These are phyloP conservation scores for Chironomus tepperi DNA, from an alignment of 1,140 invertebrate species.

Conservation along the genomic window DNA sequence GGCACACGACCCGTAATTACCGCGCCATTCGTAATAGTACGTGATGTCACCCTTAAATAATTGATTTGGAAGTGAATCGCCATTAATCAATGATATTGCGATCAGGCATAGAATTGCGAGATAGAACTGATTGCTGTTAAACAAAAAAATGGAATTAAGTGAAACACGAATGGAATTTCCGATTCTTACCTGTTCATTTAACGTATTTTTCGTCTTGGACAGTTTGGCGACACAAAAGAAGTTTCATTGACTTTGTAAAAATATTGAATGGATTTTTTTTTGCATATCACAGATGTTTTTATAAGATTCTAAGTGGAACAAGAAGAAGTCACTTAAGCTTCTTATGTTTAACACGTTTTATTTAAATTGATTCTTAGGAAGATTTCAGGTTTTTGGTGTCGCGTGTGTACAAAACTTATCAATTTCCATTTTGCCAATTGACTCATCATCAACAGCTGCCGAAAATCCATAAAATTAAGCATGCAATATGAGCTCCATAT, in stretches of 20 bases:
- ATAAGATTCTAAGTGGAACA: too few species aligned
- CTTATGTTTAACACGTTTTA: conserved; percentile 7
- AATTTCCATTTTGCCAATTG: too few species aligned
- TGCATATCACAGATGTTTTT: too few species aligned
- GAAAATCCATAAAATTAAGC: too few species aligned
- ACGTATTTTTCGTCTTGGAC: too few species aligned
- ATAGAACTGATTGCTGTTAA: not conserved
- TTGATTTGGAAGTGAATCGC: not conserved
- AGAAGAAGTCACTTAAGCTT: not conserved
- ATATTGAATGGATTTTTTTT: too few species aligned
- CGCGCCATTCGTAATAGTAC: conserved; percentile 15
- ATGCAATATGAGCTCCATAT: too few species aligned
- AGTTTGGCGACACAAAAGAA: too few species aligned
- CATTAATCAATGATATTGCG: not conserved
- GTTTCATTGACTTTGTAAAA: too few species aligned
- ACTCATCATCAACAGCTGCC: too few species aligned
- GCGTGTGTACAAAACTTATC: too few species aligned
- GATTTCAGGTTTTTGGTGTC: too few species aligned
- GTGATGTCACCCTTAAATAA: conserved; percentile 4
- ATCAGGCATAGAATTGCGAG: not conserved
- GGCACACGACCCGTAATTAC: not conserved
- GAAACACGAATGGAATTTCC: not conserved
- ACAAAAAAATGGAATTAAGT: not conserved
- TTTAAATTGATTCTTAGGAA: not conserved
- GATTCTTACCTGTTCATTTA: not conserved